Conservation (phyloP, 2,113 vertebrate genomes). For the Melanerpes formicivorus region DNA sequence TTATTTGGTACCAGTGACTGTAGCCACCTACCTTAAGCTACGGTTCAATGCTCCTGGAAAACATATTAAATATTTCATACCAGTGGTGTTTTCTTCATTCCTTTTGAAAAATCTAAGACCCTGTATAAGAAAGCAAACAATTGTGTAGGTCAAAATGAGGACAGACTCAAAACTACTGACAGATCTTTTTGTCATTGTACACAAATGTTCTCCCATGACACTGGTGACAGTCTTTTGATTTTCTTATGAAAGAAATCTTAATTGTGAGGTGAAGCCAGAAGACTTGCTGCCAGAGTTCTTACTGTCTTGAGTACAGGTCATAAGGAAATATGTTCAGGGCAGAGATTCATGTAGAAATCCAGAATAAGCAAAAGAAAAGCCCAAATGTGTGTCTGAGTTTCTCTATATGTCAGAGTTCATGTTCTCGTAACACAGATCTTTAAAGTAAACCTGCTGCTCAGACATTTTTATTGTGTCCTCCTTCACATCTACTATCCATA, state of each 20-base stretch:
- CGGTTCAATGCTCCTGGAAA: neutral
- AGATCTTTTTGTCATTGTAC: neutral
- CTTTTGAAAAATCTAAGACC: neutral
- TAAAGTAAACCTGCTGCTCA: neutral
- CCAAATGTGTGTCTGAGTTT: neutral
- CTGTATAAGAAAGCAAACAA: neutral
- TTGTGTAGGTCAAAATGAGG: neutral
- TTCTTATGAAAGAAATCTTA: neutral
- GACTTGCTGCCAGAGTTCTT: neutral
- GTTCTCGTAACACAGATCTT: neutral
- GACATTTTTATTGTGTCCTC: neutral
- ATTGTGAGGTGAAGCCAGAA: neutral
- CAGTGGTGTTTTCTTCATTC: neutral
- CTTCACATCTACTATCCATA: neutral
- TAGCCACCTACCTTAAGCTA: neutral
- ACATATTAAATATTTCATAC: neutral
- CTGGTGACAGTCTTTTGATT: neutral
- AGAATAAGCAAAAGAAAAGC: neutral
- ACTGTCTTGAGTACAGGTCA: neutral
- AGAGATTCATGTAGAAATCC: neutral
- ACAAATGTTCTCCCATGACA: neutral
- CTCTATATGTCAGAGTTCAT: neutral
- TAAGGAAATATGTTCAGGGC: neutral
- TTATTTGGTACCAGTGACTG: neutral
- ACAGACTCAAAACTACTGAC: neutral